phyloP scores from a whole-genome alignment of 2,113 vertebrate genomes.

The Xiphorhynchus elegans region DNA sequence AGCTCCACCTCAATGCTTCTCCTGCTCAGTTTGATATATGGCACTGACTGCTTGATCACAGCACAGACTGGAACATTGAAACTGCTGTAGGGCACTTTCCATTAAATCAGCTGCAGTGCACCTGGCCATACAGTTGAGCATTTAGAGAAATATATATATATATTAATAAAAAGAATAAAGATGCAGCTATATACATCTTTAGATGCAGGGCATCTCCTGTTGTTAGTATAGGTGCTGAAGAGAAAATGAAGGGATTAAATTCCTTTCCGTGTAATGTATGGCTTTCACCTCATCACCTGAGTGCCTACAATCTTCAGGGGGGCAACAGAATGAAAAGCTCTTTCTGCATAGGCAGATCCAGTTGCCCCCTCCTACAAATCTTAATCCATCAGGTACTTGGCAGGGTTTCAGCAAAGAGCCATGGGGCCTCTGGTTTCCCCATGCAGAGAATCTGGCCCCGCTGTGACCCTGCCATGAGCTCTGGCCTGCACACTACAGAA shows the following conservation, averaged over 20 bases:
- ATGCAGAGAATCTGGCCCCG: conserved; percentile 21
- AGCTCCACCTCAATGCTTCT: neutral
- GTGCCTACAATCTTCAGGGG: neutral
- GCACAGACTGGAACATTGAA: neutral
- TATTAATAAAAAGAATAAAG: neutral
- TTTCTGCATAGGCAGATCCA: conserved; percentile 9
- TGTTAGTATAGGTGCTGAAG: neutral
- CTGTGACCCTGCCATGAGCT: conserved; percentile 39
- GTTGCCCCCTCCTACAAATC: conserved; percentile 12
- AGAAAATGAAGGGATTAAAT: neutral
- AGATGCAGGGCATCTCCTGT: neutral
- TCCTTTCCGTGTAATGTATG: neutral
- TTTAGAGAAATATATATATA: neutral
- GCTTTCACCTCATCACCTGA: conserved; percentile 18
- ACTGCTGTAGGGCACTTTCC: neutral
- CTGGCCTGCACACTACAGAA: neutral
- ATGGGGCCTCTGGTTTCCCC: conserved; percentile 14
- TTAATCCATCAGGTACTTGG: conserved; percentile 46
- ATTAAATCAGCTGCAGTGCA: neutral
- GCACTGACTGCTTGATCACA: neutral
- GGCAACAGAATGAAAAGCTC: neutral
- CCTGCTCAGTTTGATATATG: neutral
- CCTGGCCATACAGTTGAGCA: neutral
- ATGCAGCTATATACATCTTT: neutral
- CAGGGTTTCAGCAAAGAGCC: conserved; percentile 49